These are phyloP conservation scores for Brachyistius frenatus DNA, from an alignment of 2,113 vertebrate genomes.

Conservation along the genomic window DNA sequence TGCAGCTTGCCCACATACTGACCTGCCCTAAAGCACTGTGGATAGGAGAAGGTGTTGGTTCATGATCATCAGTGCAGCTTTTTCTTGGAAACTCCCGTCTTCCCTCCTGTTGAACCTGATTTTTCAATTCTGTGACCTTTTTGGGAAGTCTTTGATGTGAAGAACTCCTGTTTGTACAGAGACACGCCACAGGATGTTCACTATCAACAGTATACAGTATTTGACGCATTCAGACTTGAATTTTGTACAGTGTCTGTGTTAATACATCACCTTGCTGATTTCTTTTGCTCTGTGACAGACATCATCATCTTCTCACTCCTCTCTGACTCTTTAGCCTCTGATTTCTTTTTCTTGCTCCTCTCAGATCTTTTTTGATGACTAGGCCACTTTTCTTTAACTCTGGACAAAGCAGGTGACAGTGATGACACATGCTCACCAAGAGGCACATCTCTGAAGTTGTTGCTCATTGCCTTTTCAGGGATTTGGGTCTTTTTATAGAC, in stretches of 20 bases:
- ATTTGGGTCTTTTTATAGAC: constrained; percentile 21
- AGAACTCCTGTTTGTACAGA: constrained; percentile 32
- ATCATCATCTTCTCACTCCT: constrained; percentile 2
- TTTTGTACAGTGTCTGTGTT: not conserved
- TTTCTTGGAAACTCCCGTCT: constrained; percentile 23
- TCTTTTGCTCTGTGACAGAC: constrained; percentile 63
- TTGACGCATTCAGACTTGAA: not conserved
- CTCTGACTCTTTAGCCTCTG: constrained; percentile 28
- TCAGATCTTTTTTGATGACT: constrained; percentile 3
- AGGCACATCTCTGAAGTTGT: not conserved
- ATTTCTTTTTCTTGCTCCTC: constrained; percentile 26
- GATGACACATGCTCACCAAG: constrained; percentile 27
- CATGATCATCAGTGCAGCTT: constrained; percentile 22
- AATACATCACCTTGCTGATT: constrained; percentile 66
- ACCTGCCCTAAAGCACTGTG: constrained; percentile 84
- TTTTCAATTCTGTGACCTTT: constrained; percentile 24
- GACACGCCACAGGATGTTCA: constrained; percentile 19
- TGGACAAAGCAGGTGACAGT: constrained; percentile 25
- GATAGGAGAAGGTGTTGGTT: constrained; percentile 74
- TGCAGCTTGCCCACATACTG: constrained; percentile 12
- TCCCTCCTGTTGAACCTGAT: constrained; percentile 44
- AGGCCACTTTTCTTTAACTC: constrained; percentile 4
- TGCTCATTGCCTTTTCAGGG: not conserved
- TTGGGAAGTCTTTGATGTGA: constrained; percentile 41
- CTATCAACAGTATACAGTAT: not conserved